phyloP scores from a whole-genome alignment of 2,888 invertebrate species.

The Synergus laeviventris region DNA sequence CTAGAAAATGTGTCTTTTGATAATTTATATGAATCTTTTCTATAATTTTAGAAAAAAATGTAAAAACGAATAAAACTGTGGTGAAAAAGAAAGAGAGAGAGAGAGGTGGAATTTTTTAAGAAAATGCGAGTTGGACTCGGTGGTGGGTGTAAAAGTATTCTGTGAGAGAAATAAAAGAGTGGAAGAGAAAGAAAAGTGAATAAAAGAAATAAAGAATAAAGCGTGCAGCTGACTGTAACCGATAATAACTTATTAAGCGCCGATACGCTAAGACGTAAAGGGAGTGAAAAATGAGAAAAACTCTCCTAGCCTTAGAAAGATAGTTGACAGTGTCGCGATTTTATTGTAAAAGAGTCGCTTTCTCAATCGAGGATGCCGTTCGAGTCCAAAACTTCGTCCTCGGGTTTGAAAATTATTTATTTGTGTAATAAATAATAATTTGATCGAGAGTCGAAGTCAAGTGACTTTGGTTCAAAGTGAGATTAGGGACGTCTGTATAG shows the following conservation, averaged over 20 bases:
- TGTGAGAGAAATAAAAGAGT: slow-evolving; percentile 19
- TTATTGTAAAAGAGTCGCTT: slow-evolving; percentile 24
- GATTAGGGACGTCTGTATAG: slow-evolving; percentile 70
- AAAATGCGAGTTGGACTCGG: slow-evolving; percentile 5
- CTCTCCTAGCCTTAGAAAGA: slow-evolving; percentile 20
- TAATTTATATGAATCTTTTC: too few species aligned
- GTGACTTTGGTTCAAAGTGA: slow-evolving; percentile 73
- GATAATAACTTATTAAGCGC: slow-evolving; percentile 39
- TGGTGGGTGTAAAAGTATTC: slow-evolving; percentile 18
- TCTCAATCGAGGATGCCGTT: slow-evolving; percentile 17
- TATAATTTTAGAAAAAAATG: background rate
- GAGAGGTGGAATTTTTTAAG: background rate
- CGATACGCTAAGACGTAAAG: slow-evolving; percentile 34
- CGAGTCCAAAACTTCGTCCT: slow-evolving; percentile 31
- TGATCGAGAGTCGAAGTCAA: slow-evolving; percentile 51
- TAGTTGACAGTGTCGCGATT: slow-evolving; percentile 26
- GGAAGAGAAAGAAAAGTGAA: slow-evolving; percentile 2
- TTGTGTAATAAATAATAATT: slow-evolving; percentile 46
- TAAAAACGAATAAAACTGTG: slow-evolving; percentile 14
- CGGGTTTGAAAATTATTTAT: slow-evolving; percentile 45
- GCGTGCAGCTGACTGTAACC: slow-evolving; percentile 29
- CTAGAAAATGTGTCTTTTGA: too few species aligned
- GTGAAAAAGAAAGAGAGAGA: background rate
- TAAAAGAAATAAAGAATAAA: slow-evolving; percentile 15
- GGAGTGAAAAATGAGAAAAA: slow-evolving; percentile 4